Evolutionary conservation across 2,797 vertebrate species (phyloP).

Genomic region (Borostomias antarcticus): DNA sequence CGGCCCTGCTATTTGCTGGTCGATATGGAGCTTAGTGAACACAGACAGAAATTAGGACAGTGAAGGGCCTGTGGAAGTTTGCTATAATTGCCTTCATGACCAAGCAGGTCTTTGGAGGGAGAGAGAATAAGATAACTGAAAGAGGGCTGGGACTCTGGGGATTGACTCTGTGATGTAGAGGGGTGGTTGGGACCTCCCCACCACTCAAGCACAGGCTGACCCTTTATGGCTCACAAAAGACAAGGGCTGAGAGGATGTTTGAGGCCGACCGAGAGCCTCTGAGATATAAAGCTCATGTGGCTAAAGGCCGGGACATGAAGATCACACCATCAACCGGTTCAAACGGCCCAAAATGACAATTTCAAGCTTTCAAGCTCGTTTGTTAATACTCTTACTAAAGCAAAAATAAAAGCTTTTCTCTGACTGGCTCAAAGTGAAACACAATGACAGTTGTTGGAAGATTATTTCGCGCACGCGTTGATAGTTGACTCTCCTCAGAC

Average conservation of each 20-base stretch:
- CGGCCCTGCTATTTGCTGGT: constrained; percentile 10
- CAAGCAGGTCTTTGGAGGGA: constrained; percentile 30
- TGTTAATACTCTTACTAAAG: too few species aligned
- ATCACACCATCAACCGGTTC: too few species aligned
- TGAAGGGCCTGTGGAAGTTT: constrained; percentile 35
- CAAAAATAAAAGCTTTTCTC: too few species aligned
- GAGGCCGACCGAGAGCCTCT: background rate
- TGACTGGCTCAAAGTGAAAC: too few species aligned
- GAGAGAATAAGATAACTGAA: background rate
- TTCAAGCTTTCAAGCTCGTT: too few species aligned
- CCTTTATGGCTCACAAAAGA: background rate
- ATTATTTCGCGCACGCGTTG: too few species aligned
- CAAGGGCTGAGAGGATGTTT: background rate
- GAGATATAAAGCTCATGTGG: background rate
- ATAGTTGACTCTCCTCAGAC: too few species aligned
- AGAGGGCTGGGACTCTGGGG: background rate
- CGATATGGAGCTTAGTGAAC: constrained; percentile 41
- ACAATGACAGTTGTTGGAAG: too few species aligned
- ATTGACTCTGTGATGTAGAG: background rate
- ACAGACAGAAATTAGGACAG: constrained; percentile 27
- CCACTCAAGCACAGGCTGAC: constrained; percentile 15
- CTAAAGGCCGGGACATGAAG: background rate
- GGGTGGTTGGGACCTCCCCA: background rate
- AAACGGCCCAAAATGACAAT: too few species aligned
- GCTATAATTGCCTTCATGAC: constrained; percentile 55